phyloP scores from a whole-genome alignment of 2,113 vertebrate species.

The Odocoileus virginianus region DNA sequence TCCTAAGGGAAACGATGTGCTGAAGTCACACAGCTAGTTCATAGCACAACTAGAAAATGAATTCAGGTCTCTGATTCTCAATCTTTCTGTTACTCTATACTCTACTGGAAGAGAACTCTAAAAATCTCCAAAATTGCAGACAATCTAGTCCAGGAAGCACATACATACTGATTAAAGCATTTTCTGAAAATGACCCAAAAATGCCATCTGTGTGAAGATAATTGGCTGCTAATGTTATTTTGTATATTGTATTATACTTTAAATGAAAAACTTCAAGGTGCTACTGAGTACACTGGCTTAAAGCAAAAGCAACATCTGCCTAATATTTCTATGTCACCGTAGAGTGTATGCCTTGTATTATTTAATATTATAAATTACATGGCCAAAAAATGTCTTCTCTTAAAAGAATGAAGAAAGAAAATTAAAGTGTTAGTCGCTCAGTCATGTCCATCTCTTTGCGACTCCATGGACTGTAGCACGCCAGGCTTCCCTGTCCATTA shows the following conservation, averaged over 20 bases:
- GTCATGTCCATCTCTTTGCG: neutral
- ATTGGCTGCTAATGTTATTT: neutral
- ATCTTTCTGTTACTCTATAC: neutral
- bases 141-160: neutral
- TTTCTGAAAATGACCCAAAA: conserved; percentile 29
- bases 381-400: neutral
- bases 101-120: neutral
- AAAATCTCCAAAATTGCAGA: conserved; percentile 5
- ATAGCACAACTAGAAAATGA: neutral
- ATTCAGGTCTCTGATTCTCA: neutral
- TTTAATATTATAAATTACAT: conserved; percentile 11
- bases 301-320: neutral
- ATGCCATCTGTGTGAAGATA: conserved; percentile 11
- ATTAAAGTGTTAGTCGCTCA: neutral
- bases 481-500: neutral
- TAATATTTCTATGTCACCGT: conserved; percentile 4
- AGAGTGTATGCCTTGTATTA: neutral
- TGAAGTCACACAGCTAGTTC: conserved; percentile 6
- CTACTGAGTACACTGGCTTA: neutral
- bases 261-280: conserved; percentile 42
- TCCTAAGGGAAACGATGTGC: conserved; percentile 27
- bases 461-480: neutral
- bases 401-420: neutral
- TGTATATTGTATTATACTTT: neutral
- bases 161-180: neutral